A percentile compares a stretch with the other conserved stretches of the same genome.
Conservation (phyloP, 2,888 invertebrate genomes). For the Oeneis ivallda region DNA sequence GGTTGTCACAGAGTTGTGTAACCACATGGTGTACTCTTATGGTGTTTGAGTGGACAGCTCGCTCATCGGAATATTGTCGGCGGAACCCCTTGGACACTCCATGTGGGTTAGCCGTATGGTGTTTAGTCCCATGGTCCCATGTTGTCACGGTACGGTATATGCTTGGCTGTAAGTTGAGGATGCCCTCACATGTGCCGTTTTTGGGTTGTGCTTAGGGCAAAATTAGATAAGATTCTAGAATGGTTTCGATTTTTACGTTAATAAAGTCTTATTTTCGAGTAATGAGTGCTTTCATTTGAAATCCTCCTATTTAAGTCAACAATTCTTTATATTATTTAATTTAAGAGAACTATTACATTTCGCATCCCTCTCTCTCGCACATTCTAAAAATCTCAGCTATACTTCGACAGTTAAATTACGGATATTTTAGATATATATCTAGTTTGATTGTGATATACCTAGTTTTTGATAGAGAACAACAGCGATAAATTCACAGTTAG, state of each 20-base stretch:
- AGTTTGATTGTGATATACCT: no score
- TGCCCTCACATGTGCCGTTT: slow-evolving; percentile 38
- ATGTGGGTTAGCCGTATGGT: slow-evolving; percentile 46
- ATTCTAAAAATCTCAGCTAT: no score
- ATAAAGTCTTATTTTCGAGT: slow-evolving; percentile 34
- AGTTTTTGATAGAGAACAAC: no score
- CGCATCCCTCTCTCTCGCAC: no score
- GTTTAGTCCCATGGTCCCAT: slow-evolving; percentile 30
- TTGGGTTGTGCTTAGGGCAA: slow-evolving; percentile 39
- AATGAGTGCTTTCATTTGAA: neutral
- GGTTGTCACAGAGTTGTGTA: slow-evolving; percentile 29
- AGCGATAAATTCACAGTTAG: no score
- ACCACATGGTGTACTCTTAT: slow-evolving; percentile 36
- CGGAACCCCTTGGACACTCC: slow-evolving; percentile 41
- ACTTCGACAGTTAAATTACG: no score
- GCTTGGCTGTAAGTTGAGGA: slow-evolving; percentile 34
- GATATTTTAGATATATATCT: no score
- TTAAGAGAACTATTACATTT: no score
- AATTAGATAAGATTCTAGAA: slow-evolving; percentile 14
- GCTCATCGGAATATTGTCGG: slow-evolving; percentile 31
- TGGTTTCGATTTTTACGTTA: slow-evolving; percentile 28
- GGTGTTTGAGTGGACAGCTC: slow-evolving; percentile 24
- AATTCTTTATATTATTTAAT: neutral
- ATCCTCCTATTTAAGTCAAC: no score
- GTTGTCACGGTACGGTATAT: slow-evolving; percentile 37